A percentile compares a stretch with the other conserved stretches of the same genome.
These are phyloP conservation scores for Agelastica alni DNA, from an alignment of 2,888 invertebrate genomes.

Conservation along the genomic window DNA sequence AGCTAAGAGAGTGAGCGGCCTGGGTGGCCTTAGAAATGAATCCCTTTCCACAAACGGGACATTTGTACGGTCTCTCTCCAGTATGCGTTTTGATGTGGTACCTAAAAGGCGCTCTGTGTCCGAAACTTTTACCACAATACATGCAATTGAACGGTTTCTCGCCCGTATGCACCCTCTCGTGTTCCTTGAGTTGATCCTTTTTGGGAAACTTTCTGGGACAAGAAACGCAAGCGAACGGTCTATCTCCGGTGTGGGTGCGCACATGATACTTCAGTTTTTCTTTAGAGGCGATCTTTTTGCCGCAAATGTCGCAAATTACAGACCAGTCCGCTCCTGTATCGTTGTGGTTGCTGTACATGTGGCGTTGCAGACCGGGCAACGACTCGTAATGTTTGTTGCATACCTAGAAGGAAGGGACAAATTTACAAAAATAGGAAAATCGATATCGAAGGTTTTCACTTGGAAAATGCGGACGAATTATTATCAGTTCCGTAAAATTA, in stretches of 20 bases:
- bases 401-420: conserved; percentile 40
- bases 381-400: conserved; percentile 56
- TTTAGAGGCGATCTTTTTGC: conserved; percentile 49
- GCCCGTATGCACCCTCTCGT: conserved; percentile 53
- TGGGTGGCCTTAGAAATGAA: conserved; percentile 38
- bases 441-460: too few species aligned
- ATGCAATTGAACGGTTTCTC: conserved; percentile 51
- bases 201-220: conserved; percentile 52
- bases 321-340: conserved; percentile 32
- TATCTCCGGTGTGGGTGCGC: conserved; percentile 59
- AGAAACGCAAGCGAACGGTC: conserved; percentile 51
- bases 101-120: conserved; percentile 41
- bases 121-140: conserved; percentile 44
- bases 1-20: conserved; percentile 27
- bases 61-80: conserved; percentile 37
- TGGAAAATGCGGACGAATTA: too few species aligned
- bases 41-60: conserved; percentile 41
- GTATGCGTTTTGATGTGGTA: conserved; percentile 41
- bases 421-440: too few species aligned
- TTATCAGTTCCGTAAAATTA: too few species aligned
- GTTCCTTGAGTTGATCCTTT: conserved; percentile 45
- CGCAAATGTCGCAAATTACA: conserved; percentile 35
- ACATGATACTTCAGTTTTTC: conserved; percentile 55
- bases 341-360: conserved; percentile 46
- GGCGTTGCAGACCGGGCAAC: conserved; percentile 50